Evolutionary conservation across 2,888 invertebrate species (phyloP), one percentile per base, ranked within the genome.

Genomic region (Abrostola tripartita): DNA sequence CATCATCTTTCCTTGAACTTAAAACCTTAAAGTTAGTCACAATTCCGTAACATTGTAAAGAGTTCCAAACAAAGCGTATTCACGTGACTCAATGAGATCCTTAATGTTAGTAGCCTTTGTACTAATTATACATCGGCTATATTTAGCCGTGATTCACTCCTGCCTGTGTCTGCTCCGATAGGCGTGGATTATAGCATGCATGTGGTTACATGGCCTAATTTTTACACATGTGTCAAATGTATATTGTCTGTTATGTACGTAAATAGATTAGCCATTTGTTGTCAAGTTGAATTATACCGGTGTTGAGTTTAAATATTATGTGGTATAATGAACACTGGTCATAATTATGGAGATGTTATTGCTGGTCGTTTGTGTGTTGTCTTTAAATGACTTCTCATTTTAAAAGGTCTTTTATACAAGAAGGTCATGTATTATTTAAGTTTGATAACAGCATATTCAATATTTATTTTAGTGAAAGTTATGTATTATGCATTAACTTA

Each of bases 91-190:
- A 88, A 86, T 85, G 62, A 62, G 58, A 63, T 78, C 65, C 61
- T 78, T 76, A 71, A 66, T 60, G 60, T 52, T 64, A 65, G 61
- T 74, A 82, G 83, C 76, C 89, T 91, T 90, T 91, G 90, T 92
- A 85, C 89, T 92, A 91, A 90, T 88, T 90, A 90, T 92, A 90
- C 84, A 72, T 66, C 47, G 40, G 51, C 81, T 91, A 91, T 89
- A 89, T 88, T 84, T 91, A 90, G 82, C 52, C 66, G 85, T 92
- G 92, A 92, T 78, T 92, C 92, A 92, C 88, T 88, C 88, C 85
- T 88, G 87, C 90, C 88, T 81, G 78, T 72, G 71, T 76, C 83
- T 78, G 77, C 61, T 76, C 74, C 71, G 81, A 81, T 83, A 84
- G 81, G 81, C 83, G 74, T 85, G 74, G 86, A 81, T 83, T 87